Conservation (phyloP, 2,888 invertebrate species). For the Dicranocentrus wangi region DNA sequence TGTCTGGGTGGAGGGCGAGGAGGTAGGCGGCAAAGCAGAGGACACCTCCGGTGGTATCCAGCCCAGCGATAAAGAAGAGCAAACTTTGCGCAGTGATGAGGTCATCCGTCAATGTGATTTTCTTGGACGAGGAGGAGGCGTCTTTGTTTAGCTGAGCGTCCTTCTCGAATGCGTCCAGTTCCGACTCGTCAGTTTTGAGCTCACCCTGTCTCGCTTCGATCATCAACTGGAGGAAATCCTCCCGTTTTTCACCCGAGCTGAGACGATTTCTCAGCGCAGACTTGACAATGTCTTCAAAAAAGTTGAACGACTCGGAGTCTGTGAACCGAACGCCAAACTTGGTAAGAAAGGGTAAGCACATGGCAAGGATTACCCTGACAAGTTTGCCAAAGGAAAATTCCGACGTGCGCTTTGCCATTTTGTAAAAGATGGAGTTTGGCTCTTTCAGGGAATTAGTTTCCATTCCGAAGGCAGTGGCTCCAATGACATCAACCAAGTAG, state of each 20-base stretch:
- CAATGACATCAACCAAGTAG: slow-evolving; percentile 74
- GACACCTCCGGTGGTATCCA: slow-evolving; percentile 58
- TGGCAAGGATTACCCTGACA: slow-evolving; percentile 14
- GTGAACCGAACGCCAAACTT: slow-evolving; percentile 48
- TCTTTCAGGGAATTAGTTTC: slow-evolving; percentile 62
- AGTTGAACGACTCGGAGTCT: slow-evolving; percentile 49
- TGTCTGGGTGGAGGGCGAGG: slow-evolving; percentile 61
- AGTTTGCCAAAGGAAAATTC: slow-evolving; percentile 35
- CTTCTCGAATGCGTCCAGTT: slow-evolving; percentile 63
- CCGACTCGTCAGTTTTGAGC: slow-evolving; percentile 53
- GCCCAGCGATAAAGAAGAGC: slow-evolving; percentile 63
- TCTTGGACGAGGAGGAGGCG: slow-evolving; percentile 25
- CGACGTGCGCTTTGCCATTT: slow-evolving; percentile 65
- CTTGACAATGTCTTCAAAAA: slow-evolving; percentile 60
- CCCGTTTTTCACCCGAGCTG: slow-evolving; percentile 42
- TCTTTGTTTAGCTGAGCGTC: slow-evolving; percentile 48
- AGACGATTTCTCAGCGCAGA: slow-evolving; percentile 50
- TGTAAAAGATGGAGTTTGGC: slow-evolving; percentile 75
- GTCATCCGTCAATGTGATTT: slow-evolving; percentile 54
- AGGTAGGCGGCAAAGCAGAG: slow-evolving; percentile 44
- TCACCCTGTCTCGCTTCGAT: slow-evolving; percentile 61
- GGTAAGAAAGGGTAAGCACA: slow-evolving; percentile 33
- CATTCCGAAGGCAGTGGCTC: slow-evolving; percentile 76
- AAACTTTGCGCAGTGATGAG: slow-evolving; percentile 60
- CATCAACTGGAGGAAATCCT: slow-evolving; percentile 68